Evolutionary conservation across 2,113 vertebrate species (phyloP), one percentile per base, ranked within the genome.

Genomic region (Daphoenositta chrysoptera): DNA sequence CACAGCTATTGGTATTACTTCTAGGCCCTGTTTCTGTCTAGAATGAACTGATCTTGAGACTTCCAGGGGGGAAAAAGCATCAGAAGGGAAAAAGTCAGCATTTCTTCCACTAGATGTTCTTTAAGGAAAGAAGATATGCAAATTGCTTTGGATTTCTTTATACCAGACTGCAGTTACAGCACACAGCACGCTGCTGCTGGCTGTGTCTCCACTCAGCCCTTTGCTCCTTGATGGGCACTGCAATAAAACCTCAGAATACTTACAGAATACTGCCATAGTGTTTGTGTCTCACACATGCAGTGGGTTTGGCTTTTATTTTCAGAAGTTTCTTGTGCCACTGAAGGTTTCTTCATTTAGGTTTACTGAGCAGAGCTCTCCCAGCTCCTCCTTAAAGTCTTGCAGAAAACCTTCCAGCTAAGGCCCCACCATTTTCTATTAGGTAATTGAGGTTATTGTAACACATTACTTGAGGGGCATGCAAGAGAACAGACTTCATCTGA

Each of bases 391-490:
- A 47, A 83, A 71, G 45, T 35, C 45, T 51, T 42, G 35, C 66
- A 76, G 66, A 47, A 63, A 50, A 58, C 30, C 53, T 44, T 26
- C 42, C 73, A 19, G 47, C 80, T 78, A 68, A 68, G 73, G 39
- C 60, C 69, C 60, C 71, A 35, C 51, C 19, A 0, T 42, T 69
- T 91, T 68, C 80, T 87, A 44, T 92, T 93, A 96, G 84, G 87
- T 95, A 95, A 96, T 53, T 83, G 77, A 94, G 89, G 91, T 97
- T 95, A 96, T 92, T 57, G 71, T 93, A 92, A 82, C 91, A 60
- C 48, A 14, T 66, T 81, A 91, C 72, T 94, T 91, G 78, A 94
- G 93, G 91, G 89, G 89, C 94, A 90, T 48, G 40, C 48, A 21
- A 82, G 63, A 97, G 87, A 89, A 72, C 73, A 94, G 70, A 16